Conservation (phyloP, 2,888 invertebrate genomes). For the Hetaerina titia region DNA sequence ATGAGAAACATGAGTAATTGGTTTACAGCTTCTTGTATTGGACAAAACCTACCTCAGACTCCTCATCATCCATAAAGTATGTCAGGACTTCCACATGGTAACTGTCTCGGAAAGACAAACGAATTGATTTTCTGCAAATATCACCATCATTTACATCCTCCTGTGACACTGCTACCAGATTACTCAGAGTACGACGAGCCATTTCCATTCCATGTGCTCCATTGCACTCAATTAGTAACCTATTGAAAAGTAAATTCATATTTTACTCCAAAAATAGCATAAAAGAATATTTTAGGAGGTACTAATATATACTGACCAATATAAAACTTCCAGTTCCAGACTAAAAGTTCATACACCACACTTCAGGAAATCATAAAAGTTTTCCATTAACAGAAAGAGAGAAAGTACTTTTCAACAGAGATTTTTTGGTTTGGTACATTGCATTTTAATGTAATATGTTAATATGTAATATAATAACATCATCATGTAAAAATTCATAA, state of each 20-base stretch:
- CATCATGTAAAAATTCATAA: too few relatives aligned
- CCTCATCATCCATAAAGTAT: constrained; percentile 80
- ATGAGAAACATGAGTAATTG: too few relatives aligned
- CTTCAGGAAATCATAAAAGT: neutral
- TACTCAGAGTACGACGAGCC: neutral
- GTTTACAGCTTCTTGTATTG: too few relatives aligned
- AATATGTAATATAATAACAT: too few relatives aligned
- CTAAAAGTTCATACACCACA: too few relatives aligned
- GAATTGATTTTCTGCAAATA: neutral
- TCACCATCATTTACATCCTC: neutral
- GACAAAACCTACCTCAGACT: constrained; percentile 78
- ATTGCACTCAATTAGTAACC: neutral
- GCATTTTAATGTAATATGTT: too few relatives aligned
- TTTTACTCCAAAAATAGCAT: neutral
- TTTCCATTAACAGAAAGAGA: neutral
- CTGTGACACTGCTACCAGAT: neutral
- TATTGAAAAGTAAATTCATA: neutral
- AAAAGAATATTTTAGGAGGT: neutral
- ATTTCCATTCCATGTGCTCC: neutral
- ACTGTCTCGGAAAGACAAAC: neutral
- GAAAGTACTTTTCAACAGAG: neutral
- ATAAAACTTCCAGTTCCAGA: too few relatives aligned
- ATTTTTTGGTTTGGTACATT: too few relatives aligned
- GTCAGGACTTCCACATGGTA: constrained; percentile 76
- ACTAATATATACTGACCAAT: too few relatives aligned